These are phyloP conservation scores for Lasius fuliginosus DNA, from an alignment of 2,888 invertebrate genomes.

Conservation along the genomic window DNA sequence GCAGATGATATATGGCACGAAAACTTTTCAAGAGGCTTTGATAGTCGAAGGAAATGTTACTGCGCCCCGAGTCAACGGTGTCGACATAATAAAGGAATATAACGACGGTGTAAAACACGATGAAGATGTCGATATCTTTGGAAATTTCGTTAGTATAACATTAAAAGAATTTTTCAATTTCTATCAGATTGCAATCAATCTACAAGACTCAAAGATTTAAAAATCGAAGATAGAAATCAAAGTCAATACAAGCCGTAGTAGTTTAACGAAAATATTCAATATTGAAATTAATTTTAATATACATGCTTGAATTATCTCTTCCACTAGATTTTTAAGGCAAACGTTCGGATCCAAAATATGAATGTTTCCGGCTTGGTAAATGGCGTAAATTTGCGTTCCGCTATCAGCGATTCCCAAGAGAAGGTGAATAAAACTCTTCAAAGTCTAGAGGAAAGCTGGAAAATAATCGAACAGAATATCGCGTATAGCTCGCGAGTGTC, in stretches of 20 bases:
- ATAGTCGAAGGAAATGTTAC: conserved; percentile 68
- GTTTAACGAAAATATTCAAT: neutral
- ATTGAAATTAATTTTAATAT: neutral
- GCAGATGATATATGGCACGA: conserved; percentile 71
- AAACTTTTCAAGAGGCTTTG: conserved; percentile 71
- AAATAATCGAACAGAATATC: conserved; percentile 63
- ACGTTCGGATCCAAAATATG: conserved; percentile 59
- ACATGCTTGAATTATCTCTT: conserved; percentile 4
- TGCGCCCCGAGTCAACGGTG: conserved; percentile 66
- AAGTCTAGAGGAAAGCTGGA: conserved; percentile 52
- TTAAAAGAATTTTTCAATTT: neutral
- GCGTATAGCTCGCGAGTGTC: conserved; percentile 34
- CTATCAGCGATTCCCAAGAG: conserved; percentile 35
- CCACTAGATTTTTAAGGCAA: conserved; percentile 72
- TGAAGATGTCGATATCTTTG: conserved; percentile 74
- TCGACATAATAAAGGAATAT: conserved; percentile 69
- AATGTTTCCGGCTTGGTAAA: conserved; percentile 72
- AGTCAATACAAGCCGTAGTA: neutral
- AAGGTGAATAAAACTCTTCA: neutral
- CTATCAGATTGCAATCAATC: neutral
- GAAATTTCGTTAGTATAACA: conserved; percentile 75
- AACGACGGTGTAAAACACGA: conserved; percentile 69
- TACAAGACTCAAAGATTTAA: neutral
- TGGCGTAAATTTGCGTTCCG: conserved; percentile 51
- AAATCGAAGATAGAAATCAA: neutral